Conservation (phyloP, 2,888 invertebrate genomes). For the Parnassius mnemosyne region DNA sequence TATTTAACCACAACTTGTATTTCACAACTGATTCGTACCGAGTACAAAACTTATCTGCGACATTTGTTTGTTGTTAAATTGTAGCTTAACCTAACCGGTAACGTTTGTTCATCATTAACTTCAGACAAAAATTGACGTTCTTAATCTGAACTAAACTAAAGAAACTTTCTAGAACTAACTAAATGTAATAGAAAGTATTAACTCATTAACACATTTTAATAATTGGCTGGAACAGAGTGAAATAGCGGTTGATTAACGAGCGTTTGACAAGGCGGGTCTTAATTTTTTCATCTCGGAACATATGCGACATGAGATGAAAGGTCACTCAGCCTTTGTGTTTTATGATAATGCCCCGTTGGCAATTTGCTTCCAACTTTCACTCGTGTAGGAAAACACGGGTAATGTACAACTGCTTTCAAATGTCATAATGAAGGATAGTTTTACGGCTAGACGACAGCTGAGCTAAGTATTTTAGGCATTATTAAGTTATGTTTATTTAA, state of each 20-base stretch:
- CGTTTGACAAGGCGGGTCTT: conserved; percentile 6
- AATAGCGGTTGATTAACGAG: conserved; percentile 16
- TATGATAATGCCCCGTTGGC: conserved; percentile 26
- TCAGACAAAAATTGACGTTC: no score
- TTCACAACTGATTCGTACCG: no score
- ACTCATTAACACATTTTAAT: not conserved
- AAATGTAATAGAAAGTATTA: not conserved
- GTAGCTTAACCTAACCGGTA: no score
- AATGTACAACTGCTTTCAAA: conserved; percentile 20
- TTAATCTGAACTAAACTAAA: no score
- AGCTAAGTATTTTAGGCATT: no score
- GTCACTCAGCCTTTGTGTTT: conserved; percentile 20
- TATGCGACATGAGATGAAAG: conserved; percentile 24
- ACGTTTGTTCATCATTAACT: no score
- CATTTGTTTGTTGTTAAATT: no score
- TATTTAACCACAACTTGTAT: no score
- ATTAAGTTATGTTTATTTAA: no score
- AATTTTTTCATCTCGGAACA: conserved; percentile 6
- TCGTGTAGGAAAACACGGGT: conserved; percentile 21
- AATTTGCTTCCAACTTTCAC: conserved; percentile 25
- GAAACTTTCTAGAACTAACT: no score
- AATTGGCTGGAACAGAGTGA: conserved; percentile 3
- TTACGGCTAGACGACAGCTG: not conserved
- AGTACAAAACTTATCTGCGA: no score
- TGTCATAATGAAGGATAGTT: conserved; percentile 16